A percentile compares a stretch with the other conserved stretches of the same genome.
These are phyloP conservation scores for Syrphus vitripennis DNA, from an alignment of 2,888 invertebrate species.

Conservation along the genomic window DNA sequence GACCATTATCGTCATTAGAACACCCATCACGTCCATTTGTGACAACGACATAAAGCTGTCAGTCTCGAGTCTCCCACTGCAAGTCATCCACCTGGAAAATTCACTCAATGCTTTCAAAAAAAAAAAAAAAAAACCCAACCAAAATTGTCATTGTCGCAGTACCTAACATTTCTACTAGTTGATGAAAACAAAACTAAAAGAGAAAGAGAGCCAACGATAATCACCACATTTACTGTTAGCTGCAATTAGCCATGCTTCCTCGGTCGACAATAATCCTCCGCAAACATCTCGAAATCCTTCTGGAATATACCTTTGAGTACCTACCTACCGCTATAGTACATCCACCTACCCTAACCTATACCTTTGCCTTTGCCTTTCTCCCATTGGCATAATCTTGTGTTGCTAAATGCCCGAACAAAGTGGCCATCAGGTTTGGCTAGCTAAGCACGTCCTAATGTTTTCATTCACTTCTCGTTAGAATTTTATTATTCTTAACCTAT, in stretches of 20 bases:
- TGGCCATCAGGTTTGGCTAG: constrained; percentile 56
- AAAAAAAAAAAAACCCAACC: no score
- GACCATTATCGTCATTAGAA: constrained; percentile 31
- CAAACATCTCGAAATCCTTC: constrained; percentile 34
- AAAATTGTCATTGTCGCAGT: constrained; percentile 46
- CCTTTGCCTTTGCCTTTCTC: not conserved
- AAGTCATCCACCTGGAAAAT: not conserved
- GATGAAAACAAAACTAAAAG: constrained; percentile 22
- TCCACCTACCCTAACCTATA: no score
- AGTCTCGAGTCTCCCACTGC: constrained; percentile 6
- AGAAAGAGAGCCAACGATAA: constrained; percentile 39
- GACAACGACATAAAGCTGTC: constrained; percentile 25
- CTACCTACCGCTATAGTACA: not conserved
- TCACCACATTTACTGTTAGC: constrained; percentile 40
- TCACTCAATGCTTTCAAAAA: not conserved
- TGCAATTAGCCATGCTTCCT: constrained; percentile 63
- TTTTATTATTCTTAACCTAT: constrained; percentile 57
- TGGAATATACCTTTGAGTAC: not conserved
- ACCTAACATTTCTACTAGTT: not conserved
- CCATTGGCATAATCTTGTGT: constrained; percentile 19
- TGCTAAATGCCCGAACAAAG: constrained; percentile 51
- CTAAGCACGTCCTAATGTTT: constrained; percentile 69
- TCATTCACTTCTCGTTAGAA: constrained; percentile 68
- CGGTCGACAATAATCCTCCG: constrained; percentile 51
- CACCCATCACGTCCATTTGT: constrained; percentile 53